phyloP scores from a whole-genome alignment of 2,888 invertebrate species.

The Oscheius sp. region DNA sequence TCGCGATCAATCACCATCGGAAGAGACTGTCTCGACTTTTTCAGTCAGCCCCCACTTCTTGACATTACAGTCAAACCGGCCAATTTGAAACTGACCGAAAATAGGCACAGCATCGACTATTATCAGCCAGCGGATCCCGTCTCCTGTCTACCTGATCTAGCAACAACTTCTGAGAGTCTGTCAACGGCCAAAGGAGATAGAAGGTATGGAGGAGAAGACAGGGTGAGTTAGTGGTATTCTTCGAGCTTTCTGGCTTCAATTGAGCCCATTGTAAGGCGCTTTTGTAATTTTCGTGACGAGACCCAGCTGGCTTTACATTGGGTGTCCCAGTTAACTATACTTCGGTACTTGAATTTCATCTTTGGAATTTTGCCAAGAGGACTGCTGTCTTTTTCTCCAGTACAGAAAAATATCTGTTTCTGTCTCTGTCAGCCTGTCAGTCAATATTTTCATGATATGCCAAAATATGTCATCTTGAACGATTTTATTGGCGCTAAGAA shows the following conservation, averaged over 20 bases:
- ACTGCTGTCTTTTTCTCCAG: not conserved
- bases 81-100: conserved; percentile 34
- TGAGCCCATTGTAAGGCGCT: not conserved
- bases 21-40: conserved; percentile 20
- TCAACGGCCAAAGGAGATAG: not conserved
- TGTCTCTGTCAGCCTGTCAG: too few relatives aligned
- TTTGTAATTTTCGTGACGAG: not conserved
- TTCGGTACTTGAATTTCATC: too few relatives aligned
- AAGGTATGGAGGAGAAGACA: not conserved
- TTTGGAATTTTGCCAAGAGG: not conserved
- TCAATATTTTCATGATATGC: too few relatives aligned
- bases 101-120: conserved; percentile 32
- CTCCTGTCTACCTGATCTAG: not conserved
- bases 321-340: too few relatives aligned
- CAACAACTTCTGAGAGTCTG: too few relatives aligned
- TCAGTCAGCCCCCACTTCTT: conserved; percentile 15
- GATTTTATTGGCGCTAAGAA: not conserved
- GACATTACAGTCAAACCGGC: conserved; percentile 32
- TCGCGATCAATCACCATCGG: conserved; percentile 15
- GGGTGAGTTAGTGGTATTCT: not conserved
- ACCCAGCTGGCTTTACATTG: too few relatives aligned
- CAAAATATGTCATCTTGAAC: too few relatives aligned
- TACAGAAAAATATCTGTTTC: not conserved
- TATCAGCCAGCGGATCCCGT: conserved; percentile 10
- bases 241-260: not conserved